Conservation (phyloP, 2,797 vertebrate species). For the Antrozous pallidus region DNA sequence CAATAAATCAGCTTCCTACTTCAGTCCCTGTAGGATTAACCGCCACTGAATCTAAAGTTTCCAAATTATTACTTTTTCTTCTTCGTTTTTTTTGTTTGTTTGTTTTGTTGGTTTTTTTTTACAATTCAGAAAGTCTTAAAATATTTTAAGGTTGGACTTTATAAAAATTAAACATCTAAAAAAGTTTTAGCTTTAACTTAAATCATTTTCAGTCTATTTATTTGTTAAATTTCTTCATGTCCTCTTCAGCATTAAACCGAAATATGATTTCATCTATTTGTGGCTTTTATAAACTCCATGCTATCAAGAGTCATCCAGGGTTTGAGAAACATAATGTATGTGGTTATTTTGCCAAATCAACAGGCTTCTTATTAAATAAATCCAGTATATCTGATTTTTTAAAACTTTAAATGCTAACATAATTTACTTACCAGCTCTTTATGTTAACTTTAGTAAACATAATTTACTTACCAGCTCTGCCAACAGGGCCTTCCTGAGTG, state of each 20-base stretch:
- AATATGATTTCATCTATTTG: constrained; percentile 45
- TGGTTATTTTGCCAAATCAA: constrained; percentile 22
- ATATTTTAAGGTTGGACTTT: constrained; percentile 15
- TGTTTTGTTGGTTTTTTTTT: too few species aligned
- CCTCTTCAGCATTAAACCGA: constrained; percentile 40
- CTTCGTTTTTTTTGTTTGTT: neutral
- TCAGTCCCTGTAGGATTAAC: neutral
- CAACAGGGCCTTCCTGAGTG: neutral
- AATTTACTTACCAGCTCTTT: too few species aligned
- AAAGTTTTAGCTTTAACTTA: constrained; percentile 31
- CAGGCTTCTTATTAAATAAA: constrained; percentile 21
- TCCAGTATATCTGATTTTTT: constrained; percentile 54
- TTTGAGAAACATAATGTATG: constrained; percentile 11
- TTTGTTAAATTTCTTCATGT: constrained; percentile 2
- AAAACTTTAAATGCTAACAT: constrained; percentile 39
- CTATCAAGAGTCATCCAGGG: constrained; percentile 29
- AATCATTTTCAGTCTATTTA: constrained; percentile 1
- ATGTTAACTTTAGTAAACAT: neutral
- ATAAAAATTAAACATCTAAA: neutral
- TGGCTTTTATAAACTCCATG: constrained; percentile 47
- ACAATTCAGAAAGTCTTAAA: constrained; percentile 6
- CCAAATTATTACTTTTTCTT: neutral
- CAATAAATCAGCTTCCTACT: neutral
- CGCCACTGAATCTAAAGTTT: neutral
- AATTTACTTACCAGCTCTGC: constrained; percentile 26